phyloP scores from a whole-genome alignment of 53 echinoderm and acorn worm species.

The Luidia sarsii region DNA sequence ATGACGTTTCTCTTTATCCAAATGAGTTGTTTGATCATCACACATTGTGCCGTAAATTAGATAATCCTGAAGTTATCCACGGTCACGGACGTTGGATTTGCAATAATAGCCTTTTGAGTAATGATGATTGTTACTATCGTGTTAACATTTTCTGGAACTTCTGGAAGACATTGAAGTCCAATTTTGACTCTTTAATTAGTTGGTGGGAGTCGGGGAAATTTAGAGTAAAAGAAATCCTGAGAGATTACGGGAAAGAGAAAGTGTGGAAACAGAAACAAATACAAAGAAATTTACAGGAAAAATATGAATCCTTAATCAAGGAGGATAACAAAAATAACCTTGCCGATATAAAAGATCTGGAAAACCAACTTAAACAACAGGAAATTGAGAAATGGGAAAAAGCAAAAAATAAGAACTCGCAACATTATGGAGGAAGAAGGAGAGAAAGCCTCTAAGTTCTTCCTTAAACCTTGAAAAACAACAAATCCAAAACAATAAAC shows the following conservation, averaged over 20 bases:
- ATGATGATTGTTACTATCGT: not conserved
- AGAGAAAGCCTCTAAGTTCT: not conserved
- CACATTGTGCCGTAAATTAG: too few species aligned
- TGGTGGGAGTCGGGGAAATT: too few species aligned
- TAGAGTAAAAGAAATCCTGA: too few species aligned
- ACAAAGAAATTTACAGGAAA: not conserved
- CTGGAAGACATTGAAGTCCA: too few species aligned
- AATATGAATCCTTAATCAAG: not conserved
- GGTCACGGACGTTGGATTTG: too few species aligned
- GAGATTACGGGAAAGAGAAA: too few species aligned
- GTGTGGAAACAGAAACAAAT: not conserved
- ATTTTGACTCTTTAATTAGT: too few species aligned
- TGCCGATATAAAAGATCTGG: not conserved
- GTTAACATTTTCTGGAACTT: not conserved
- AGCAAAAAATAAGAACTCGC: not conserved
- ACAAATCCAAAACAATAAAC: not conserved
- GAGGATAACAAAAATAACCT: not conserved
- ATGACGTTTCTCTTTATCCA: too few species aligned
- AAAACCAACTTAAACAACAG: not conserved
- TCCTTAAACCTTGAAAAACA: not conserved
- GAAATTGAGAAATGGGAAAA: not conserved
- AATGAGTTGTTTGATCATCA: too few species aligned
- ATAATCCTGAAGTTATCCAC: too few species aligned
- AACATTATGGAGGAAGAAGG: not conserved
- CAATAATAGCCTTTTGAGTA: not conserved